Conservation (phyloP, 2,888 invertebrate genomes). For the Hirudinaria manillensis region DNA sequence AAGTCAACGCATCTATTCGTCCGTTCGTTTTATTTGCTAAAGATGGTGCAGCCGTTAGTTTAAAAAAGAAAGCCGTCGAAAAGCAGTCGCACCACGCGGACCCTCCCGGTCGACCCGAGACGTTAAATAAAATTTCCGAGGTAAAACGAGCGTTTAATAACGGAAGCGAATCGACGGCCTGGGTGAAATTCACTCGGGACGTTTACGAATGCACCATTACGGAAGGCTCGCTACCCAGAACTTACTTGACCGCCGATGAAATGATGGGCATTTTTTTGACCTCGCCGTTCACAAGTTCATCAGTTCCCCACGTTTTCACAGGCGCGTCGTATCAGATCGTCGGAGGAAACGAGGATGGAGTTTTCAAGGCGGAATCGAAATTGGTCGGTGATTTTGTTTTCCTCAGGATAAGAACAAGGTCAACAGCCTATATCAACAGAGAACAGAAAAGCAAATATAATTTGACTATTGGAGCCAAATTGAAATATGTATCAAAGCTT, state of each 20-base stretch:
- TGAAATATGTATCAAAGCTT: constrained; percentile 54
- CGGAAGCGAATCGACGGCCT: neutral
- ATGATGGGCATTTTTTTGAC: constrained; percentile 72
- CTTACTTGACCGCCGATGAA: constrained; percentile 65
- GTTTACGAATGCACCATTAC: constrained; percentile 49
- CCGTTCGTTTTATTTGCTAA: too few species aligned
- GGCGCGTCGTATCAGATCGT: constrained; percentile 76
- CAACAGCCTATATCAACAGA: constrained; percentile 82
- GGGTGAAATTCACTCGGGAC: constrained; percentile 45
- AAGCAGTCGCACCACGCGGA: too few species aligned
- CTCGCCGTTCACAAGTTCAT: constrained; percentile 52
- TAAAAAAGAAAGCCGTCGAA: too few species aligned
- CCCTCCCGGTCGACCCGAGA: too few species aligned
- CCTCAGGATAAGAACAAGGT: constrained; percentile 77
- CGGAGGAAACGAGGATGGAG: constrained; percentile 75
- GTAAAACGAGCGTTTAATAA: neutral
- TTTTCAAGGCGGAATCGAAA: constrained; percentile 85
- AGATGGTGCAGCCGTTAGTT: too few species aligned
- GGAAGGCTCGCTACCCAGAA: constrained; percentile 63
- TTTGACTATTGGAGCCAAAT: constrained; percentile 69
- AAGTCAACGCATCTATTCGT: too few species aligned
- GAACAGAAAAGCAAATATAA: constrained; percentile 79
- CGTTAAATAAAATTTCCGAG: too few species aligned
- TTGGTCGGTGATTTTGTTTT: constrained; percentile 91
- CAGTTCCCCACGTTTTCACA: constrained; percentile 45